Conservation (phyloP, 2,888 invertebrate species). For the Cistogaster globosa region DNA sequence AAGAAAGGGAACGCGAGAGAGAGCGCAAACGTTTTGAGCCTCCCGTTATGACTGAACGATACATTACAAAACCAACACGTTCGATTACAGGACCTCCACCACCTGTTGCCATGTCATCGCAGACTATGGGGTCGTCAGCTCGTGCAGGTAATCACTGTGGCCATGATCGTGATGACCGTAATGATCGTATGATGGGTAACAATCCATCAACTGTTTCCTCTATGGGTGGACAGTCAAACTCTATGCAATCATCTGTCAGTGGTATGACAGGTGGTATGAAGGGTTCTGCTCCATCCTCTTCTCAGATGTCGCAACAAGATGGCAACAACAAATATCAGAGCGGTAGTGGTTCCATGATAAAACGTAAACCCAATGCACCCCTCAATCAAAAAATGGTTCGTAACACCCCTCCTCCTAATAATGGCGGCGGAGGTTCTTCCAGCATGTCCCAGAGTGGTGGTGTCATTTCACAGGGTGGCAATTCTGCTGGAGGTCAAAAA, state of each 20-base stretch:
- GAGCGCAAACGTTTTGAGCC: conserved; percentile 74
- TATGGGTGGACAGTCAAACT: conserved; percentile 69
- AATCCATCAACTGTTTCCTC: conserved; percentile 51
- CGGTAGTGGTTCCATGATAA: conserved; percentile 86
- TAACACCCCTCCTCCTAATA: conserved; percentile 84
- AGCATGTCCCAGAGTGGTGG: conserved; percentile 72
- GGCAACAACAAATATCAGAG: conserved; percentile 76
- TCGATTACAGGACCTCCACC: conserved; percentile 79
- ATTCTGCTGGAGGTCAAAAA: conserved; percentile 72
- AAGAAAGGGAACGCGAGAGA: conserved; percentile 70
- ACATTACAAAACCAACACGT: conserved; percentile 79
- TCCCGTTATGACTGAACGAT: conserved; percentile 79
- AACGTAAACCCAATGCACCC: conserved; percentile 86
- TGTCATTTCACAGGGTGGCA: conserved; percentile 68
- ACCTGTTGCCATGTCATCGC: conserved; percentile 77
- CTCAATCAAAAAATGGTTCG: conserved; percentile 86
- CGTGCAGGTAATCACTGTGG: conserved; percentile 59
- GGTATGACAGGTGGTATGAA: conserved; percentile 73
- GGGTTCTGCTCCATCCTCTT: conserved; percentile 72
- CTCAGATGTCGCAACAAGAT: conserved; percentile 72
- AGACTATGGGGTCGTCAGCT: conserved; percentile 68
- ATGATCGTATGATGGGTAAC: conserved; percentile 64
- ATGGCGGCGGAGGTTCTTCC: conserved; percentile 66
- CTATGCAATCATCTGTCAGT: conserved; percentile 73
- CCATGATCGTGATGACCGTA: conserved; percentile 56